Conservation (phyloP, 2,113 vertebrate species). For the Oreochromis aureus region DNA sequence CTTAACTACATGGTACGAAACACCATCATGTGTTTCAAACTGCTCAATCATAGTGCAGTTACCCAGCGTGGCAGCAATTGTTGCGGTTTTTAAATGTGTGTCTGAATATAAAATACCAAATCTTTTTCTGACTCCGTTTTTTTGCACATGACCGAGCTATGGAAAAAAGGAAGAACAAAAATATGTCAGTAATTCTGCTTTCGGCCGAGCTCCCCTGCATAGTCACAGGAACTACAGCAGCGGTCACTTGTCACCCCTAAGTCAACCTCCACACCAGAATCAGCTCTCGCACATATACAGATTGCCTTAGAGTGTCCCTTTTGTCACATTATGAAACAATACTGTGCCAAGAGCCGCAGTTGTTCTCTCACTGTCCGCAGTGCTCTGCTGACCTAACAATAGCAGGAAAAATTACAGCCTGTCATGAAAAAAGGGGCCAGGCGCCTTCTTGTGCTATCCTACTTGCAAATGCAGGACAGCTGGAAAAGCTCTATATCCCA, state of each 20-base stretch:
- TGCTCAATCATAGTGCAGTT: not conserved
- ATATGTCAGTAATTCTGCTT: not conserved
- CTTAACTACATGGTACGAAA: not conserved
- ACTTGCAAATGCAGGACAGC: constrained; percentile 47
- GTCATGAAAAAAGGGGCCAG: constrained; percentile 46
- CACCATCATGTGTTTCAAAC: not conserved
- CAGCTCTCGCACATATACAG: not conserved
- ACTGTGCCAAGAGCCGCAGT: constrained; percentile 6
- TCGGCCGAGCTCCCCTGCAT: not conserved
- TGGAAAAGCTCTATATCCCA: constrained; percentile 34
- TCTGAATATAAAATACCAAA: not conserved
- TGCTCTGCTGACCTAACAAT: constrained; percentile 7
- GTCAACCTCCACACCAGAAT: not conserved
- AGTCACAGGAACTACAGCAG: not conserved
- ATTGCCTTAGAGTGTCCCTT: not conserved
- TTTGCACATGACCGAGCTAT: not conserved
- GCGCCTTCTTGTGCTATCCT: constrained; percentile 9
- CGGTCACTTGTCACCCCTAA: not conserved
- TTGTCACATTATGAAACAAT: not conserved
- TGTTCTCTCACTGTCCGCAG: constrained; percentile 19
- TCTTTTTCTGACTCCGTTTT: not conserved
- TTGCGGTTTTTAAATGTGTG: not conserved
- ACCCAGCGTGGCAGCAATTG: not conserved
- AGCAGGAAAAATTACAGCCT: constrained; percentile 45
- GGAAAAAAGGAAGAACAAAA: not conserved